Evolutionary conservation across 2,888 invertebrate species (phyloP), one percentile per base, ranked within the genome.

Genomic region (Pinctada fucata): DNA sequence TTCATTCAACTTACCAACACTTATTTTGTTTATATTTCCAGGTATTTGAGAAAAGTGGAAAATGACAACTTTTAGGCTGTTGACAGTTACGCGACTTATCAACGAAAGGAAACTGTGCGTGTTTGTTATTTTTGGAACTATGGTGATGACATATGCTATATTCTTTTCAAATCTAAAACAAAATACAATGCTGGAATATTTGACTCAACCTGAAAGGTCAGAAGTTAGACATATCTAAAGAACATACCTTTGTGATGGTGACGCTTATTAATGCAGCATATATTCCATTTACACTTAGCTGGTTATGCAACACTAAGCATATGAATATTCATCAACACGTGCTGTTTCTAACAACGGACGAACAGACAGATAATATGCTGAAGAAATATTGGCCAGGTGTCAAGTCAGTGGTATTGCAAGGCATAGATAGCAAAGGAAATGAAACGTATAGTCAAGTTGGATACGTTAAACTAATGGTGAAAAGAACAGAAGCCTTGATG

Each of bases 221-320:
- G 31, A 31, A 31, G 31, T 31, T 31, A 31, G 31, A 31, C 31
- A 31, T 31, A 31, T 31, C 31, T 31, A 31, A 31, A 31, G 31
- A 31, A 31, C 31, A 31, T 31, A 10, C 58, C 13, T 10, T 58
- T 58, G 85, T 88, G n/a, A 70, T 88, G 3, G 80, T 87, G 49
- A 85, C 86, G n/a, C 78, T 87, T 76, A 82, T 88, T 3, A 87
- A 87, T 75, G 84, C 85, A 78, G 87, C 86, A 5, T 88, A 83
- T 75, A 73, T 87, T 16, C 79, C 84, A 2, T 86, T 88, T 49
- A 83, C 87, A 45, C 82, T 83, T 66, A 87, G 84, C 76, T 86
- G 87, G 86, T 72, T 86, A 10, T 88, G 88, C 79, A 88, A 88
- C 76, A 88, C 88, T 0, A 84, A 83, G 63, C 68, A 83, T 45